Base-by-base conservation (phyloP, 2,797 vertebrate species). In the Darevskia mixta region DNA sequence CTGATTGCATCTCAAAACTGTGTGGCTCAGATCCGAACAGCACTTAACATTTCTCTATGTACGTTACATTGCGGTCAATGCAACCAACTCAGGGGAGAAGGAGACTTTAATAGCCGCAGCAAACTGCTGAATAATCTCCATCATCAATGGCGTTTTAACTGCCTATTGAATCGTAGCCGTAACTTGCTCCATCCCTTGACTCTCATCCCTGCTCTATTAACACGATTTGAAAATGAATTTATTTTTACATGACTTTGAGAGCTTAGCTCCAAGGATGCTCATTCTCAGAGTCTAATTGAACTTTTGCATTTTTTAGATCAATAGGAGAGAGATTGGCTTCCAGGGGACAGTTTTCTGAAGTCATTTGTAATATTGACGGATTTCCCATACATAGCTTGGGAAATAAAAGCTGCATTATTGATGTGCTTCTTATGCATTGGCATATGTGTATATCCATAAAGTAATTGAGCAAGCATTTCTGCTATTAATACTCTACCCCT, bases 181-280 rank as follows among this genome's bases (percentile, higher is more conserved):
- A 69, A 8, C 29, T 75, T 32, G 41, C 38, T 49, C 43, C 9
- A 80, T 49, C n/a, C 23, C 67, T 38, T 17, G n/a, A 41, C 13
- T 80, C n/a, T 72, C n/a, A 38, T 79, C 45, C 27, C 3, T 38
- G 45, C 8, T 73, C 76, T 45, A 49, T 58, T 79, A 64, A 64
- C 79, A 64, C 29, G 67, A 85, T 66, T 66, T 80, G 29, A 73
- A 88, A 85, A 85, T 35, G 58, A 80, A 64, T 85, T 79, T 83
- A 38, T 35, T 87, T 69, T 61, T 17, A 64, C 49, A 38, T 5
- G 6, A 35, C 38, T 88, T 83, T 49, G 61, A 84, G 67, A 25
- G 75, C 66, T 79, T 32, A 61, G 82, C 18, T 49, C 5, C 32
- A 76, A 17, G 55, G 35, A 25, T 2, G 75, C 35, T 8, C 2